Percentiles rank a stretch among this genome's conserved stretches.
These are phyloP conservation scores for Mamestra brassicae DNA, from an alignment of 2,888 invertebrate genomes.

Conservation along the genomic window DNA sequence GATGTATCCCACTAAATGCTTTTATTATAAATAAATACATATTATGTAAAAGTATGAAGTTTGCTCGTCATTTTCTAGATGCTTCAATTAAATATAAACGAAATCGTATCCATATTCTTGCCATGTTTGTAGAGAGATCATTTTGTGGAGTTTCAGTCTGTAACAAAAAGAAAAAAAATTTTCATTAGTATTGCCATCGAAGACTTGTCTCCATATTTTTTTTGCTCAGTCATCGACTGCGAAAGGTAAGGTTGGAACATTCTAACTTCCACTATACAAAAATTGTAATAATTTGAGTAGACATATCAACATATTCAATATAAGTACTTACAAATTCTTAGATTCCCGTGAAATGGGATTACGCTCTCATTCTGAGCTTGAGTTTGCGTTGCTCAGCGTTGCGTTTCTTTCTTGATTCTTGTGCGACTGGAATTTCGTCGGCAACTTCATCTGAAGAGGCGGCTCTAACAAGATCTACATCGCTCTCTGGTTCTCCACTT, in stretches of 20 bases:
- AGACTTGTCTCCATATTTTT: not conserved
- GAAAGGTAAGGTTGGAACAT: not conserved
- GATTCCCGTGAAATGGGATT: constrained; percentile 33
- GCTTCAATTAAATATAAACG: constrained; percentile 63
- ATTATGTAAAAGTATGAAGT: constrained; percentile 60
- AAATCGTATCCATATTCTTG: constrained; percentile 62
- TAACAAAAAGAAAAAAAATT: constrained; percentile 47
- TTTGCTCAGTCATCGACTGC: not conserved
- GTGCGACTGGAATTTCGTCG: constrained; percentile 12
- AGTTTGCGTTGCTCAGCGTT: constrained; percentile 39
- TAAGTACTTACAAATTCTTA: constrained; percentile 50
- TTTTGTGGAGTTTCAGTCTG: constrained; percentile 49
- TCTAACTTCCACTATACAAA: too few relatives aligned
- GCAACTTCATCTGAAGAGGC: constrained; percentile 15
- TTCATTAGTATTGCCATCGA: not conserved
- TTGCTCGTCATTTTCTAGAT: constrained; percentile 72
- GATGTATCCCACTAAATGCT: constrained; percentile 71
- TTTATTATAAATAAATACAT: constrained; percentile 67
- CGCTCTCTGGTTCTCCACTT: constrained; percentile 50
- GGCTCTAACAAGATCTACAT: constrained; percentile 19
- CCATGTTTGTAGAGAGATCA: constrained; percentile 64
- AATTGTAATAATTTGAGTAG: not conserved
- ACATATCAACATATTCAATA: not conserved
- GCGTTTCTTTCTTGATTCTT: constrained; percentile 59
- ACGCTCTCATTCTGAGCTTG: constrained; percentile 60